phyloP scores from a whole-genome alignment of 1,140 invertebrate genomes.

The Panagrolaimus sp. region DNA sequence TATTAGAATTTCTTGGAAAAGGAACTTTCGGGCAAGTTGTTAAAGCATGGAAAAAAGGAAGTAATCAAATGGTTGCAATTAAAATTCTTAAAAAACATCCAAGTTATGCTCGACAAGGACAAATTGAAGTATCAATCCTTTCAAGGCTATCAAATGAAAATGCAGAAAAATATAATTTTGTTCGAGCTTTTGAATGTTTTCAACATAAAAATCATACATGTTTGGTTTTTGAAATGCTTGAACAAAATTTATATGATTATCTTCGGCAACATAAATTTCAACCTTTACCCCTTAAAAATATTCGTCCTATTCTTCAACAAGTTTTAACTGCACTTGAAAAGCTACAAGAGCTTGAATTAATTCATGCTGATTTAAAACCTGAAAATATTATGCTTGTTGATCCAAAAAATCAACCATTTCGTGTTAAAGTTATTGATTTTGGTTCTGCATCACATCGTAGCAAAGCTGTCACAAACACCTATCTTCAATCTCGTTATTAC shows the following conservation, averaged over 20 bases:
- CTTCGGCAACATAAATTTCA: slow-evolving; percentile 97
- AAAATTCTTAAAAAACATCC: slow-evolving; percentile 99
- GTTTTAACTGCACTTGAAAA: slow-evolving; percentile 95
- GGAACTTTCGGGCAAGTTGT: slow-evolving; percentile 99
- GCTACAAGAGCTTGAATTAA: slow-evolving; percentile 94
- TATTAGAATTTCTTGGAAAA: slow-evolving; percentile 87
- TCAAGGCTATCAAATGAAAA: slow-evolving; percentile 95
- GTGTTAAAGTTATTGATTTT: slow-evolving; percentile 89
- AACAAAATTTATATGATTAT: slow-evolving; percentile 99
- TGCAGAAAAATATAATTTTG: slow-evolving; percentile 96
- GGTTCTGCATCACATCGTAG: slow-evolving; percentile 96
- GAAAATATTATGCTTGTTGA: slow-evolving; percentile 99
- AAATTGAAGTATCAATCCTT: slow-evolving; percentile 97
- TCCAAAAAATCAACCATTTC: slow-evolving; percentile 88
- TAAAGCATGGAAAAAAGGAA: slow-evolving; percentile 99
- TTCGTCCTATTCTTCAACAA: slow-evolving; percentile 95
- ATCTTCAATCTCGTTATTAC: slow-evolving; percentile 97
- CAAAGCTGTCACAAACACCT: slow-evolving; percentile 98
- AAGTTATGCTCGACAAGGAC: slow-evolving; percentile 96
- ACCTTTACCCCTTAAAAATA: slow-evolving; percentile 84
- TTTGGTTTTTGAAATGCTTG: slow-evolving; percentile 98
- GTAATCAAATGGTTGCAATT: slow-evolving; percentile 98
- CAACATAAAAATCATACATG: slow-evolving; percentile 99
- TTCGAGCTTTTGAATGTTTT: slow-evolving; percentile 97
- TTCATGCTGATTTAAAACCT: slow-evolving; percentile 98